Evolutionary conservation across 1,140 invertebrate genomes (phyloP).

Genomic region (Achatina immaculata): DNA sequence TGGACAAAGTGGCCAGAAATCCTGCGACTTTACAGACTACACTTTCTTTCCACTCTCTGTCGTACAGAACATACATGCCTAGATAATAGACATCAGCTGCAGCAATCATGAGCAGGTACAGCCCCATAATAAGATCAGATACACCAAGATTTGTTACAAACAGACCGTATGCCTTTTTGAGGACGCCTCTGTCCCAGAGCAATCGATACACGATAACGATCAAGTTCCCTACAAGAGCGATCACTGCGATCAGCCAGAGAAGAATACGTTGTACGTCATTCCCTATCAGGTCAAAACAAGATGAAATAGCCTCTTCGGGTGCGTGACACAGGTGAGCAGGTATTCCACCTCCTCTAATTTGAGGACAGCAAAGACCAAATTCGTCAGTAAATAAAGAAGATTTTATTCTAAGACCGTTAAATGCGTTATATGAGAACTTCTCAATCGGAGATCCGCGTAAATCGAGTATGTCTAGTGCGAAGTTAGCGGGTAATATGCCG

Average conservation of each 20-base stretch:
- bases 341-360: constrained; percentile 34
- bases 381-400: constrained; percentile 40
- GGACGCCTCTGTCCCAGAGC: neutral
- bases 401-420: neutral
- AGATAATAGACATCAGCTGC: constrained; percentile 36
- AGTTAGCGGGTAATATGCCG: neutral
- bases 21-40: constrained; percentile 56
- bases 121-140: constrained; percentile 64
- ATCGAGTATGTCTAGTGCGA: neutral
- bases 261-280: constrained; percentile 45
- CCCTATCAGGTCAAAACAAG: constrained; percentile 49
- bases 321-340: constrained; percentile 45
- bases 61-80: constrained; percentile 55
- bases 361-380: constrained; percentile 52
- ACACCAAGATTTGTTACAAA: constrained; percentile 58
- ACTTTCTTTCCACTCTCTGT: constrained; percentile 50
- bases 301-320: constrained; percentile 48
- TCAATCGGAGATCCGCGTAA: neutral
- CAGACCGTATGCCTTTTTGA: constrained; percentile 46
- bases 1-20: constrained; percentile 53
- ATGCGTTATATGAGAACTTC: neutral
- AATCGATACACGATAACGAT: constrained; percentile 44
- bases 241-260: constrained; percentile 53
- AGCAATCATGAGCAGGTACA: constrained; percentile 62
- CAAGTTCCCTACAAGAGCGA: constrained; percentile 51